Conservation (phyloP, 2,797 vertebrate genomes). For the Gambelia wislizenii region DNA sequence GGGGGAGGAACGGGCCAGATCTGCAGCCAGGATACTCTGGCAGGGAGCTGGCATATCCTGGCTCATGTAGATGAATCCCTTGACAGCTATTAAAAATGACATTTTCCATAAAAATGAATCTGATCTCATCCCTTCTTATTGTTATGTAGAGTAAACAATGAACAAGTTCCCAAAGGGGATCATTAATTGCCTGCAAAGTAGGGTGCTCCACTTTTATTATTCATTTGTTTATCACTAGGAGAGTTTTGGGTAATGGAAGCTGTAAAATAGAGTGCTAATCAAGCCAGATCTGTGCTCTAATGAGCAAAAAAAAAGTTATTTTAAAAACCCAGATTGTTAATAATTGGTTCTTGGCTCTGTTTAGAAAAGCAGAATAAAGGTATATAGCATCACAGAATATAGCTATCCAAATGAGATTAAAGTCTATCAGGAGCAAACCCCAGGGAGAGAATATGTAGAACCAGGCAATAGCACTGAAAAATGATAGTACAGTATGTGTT, state of each 20-base stretch:
- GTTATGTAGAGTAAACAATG: slow-evolving; percentile 48
- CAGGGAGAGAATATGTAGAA: neutral
- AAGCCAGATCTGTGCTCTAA: neutral
- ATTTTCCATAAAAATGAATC: neutral
- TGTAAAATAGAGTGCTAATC: neutral
- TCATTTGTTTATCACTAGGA: slow-evolving; percentile 1
- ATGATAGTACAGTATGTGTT: neutral
- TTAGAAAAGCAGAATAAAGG: neutral
- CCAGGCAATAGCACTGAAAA: neutral
- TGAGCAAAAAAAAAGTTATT: neutral
- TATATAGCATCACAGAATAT: neutral
- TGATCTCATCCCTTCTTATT: neutral
- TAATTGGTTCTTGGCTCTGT: neutral
- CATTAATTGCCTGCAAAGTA: slow-evolving; percentile 55
- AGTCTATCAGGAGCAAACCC: neutral
- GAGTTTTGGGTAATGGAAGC: neutral
- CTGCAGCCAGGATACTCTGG: too few species aligned
- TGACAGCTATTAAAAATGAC: neutral
- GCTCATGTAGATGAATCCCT: too few species aligned
- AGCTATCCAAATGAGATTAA: neutral
- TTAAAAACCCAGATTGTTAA: neutral
- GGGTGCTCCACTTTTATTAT: slow-evolving; percentile 25
- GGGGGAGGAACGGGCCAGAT: too few species aligned
- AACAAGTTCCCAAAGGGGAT: neutral
- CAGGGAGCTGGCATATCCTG: too few species aligned